These are phyloP conservation scores for Pantala flavescens DNA, from an alignment of 1,140 invertebrate genomes.

Conservation along the genomic window DNA sequence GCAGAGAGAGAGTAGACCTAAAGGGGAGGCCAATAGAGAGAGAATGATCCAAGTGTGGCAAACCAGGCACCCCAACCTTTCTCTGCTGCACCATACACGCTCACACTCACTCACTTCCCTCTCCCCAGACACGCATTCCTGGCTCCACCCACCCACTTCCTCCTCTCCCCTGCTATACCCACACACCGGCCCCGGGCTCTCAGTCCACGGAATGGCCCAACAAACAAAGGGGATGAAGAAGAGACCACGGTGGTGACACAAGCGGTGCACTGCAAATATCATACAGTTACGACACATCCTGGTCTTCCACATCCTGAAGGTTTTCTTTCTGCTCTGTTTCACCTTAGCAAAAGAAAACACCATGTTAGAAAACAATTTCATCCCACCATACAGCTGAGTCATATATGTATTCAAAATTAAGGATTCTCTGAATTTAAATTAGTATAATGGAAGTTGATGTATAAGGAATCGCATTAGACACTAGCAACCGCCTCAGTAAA, in stretches of 20 bases:
- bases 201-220: constrained; percentile 6
- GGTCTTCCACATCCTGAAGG: constrained; percentile 83
- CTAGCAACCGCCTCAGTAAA: too few relatives aligned
- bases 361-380: neutral
- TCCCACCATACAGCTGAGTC: neutral
- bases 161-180: neutral
- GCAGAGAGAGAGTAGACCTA: neutral
- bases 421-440: too few relatives aligned
- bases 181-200: neutral
- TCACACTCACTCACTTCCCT: neutral
- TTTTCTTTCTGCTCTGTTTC: constrained; percentile 79
- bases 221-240: constrained; percentile 8
- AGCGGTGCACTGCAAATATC: neutral
- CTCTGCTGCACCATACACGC: neutral
- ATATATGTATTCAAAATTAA: neutral
- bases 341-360: constrained; percentile 43
- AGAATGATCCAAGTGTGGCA: neutral
- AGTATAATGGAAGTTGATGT: too few relatives aligned
- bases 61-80: neutral
- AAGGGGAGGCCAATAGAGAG: neutral
- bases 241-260: constrained; percentile 1
- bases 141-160: neutral
- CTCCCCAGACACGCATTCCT: neutral
- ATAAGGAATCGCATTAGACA: too few relatives aligned
- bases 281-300: constrained; percentile 74